Evolutionary conservation across 2,888 invertebrate genomes (phyloP), one percentile per base, ranked within the genome.

Genomic region (Eupithecia subfuscata): DNA sequence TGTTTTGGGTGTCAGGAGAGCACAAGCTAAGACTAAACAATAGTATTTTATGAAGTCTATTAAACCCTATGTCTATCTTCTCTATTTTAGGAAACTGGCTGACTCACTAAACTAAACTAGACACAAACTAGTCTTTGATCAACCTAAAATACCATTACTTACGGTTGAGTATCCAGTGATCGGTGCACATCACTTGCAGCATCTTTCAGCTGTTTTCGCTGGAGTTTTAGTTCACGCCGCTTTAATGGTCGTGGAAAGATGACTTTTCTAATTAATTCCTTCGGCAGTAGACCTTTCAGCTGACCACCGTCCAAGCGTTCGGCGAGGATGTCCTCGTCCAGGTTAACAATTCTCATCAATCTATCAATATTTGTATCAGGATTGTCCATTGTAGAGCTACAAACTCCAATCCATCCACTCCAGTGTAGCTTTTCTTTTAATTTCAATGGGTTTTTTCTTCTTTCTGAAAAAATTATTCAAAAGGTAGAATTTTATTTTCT

Each of bases 161-260:
- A 90, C 91, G 84, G 84, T 70, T 82, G 75, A 73, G 79, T 83
- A 45, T 81, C 81, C 60, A 91, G 78, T 56, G 83, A 81, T 11
- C 93, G 89, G 7, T 85, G 85, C 11, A 80, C 69, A 83, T 93
- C 92, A 8, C 78, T 84, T 68, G 87, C 86, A 79, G 89, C 89
- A n/a, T 91, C 86, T 40, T 90, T 89, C n/a, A 87, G 84, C 75
- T 82, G 84, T 48, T 86, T 87, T 12, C 93, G 87, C 69, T 88
- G 89, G 25, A 88, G 70, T 69, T 86, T 84, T 9, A 93, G 69
- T 2, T 85, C 73, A 74, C 86, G 86, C 16, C 94, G 87, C 5
- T 85, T 88, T 11, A 85, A 82, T 79, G 91, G 88, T 72, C 93
- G 84, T 18, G 34, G 30, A 16, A 64, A 34, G 5, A 37, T 18